These are phyloP conservation scores for Antitype chi DNA, from an alignment of 2,888 invertebrate genomes.

Conservation along the genomic window DNA sequence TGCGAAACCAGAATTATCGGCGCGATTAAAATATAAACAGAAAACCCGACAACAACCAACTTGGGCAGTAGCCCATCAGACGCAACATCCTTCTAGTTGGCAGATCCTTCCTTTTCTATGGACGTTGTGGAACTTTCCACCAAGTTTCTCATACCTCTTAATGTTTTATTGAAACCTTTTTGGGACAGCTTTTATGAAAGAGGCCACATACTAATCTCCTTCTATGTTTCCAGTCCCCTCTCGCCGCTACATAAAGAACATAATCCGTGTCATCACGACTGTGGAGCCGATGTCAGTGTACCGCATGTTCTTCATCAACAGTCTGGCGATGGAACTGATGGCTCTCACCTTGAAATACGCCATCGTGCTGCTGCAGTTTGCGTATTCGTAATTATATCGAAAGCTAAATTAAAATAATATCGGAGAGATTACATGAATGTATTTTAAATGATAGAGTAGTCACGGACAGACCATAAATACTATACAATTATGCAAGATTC, in stretches of 20 bases:
- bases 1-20: not conserved
- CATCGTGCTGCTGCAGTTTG: conserved; percentile 28
- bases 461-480: too few relatives aligned
- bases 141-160: not conserved
- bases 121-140: not conserved
- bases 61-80: not conserved
- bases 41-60: not conserved
- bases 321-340: conserved; percentile 19
- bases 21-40: too few relatives aligned
- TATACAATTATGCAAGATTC: too few relatives aligned
- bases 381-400: not conserved
- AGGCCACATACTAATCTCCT: not conserved
- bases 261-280: conserved; percentile 12
- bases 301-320: conserved; percentile 23
- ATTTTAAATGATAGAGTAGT: too few relatives aligned
- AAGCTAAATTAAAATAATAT: too few relatives aligned
- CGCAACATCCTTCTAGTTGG: not conserved
- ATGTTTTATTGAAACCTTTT: not conserved
- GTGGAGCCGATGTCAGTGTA: conserved; percentile 37
- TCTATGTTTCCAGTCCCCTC: conserved; percentile 14
- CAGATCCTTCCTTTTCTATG: not conserved
- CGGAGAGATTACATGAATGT: too few relatives aligned
- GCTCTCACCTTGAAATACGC: conserved; percentile 20
- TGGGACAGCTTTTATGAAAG: too few relatives aligned
- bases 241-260: conserved; percentile 25